phyloP scores from a whole-genome alignment of 2,888 invertebrate genomes.

The Cyclophora punctaria region DNA sequence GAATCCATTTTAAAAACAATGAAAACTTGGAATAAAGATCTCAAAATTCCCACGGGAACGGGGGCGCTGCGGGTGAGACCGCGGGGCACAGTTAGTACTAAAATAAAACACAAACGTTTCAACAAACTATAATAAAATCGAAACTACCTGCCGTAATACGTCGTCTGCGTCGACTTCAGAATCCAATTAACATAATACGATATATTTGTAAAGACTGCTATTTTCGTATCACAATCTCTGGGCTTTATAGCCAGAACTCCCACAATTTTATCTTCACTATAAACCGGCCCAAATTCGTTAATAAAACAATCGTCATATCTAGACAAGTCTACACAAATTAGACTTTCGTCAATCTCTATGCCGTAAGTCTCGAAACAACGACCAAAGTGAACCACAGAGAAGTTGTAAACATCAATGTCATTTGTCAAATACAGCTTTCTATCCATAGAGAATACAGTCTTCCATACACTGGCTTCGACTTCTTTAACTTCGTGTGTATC shows the following conservation, averaged over 20 bases:
- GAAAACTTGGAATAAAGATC: too few relatives aligned
- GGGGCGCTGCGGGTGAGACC: too few relatives aligned
- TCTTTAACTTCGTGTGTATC: constrained; percentile 21
- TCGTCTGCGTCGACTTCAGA: constrained; percentile 25
- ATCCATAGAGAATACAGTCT: constrained; percentile 55
- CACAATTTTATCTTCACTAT: constrained; percentile 37
- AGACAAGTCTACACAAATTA: constrained; percentile 50
- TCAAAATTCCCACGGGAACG: too few relatives aligned
- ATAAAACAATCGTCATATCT: constrained; percentile 51
- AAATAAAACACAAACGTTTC: too few relatives aligned
- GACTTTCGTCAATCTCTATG: constrained; percentile 34
- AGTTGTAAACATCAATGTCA: constrained; percentile 38
- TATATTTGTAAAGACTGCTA: constrained; percentile 37
- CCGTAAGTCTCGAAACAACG: constrained; percentile 47
- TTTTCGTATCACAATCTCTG: constrained; percentile 39
- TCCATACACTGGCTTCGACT: constrained; percentile 50
- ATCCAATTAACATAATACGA: constrained; percentile 34
- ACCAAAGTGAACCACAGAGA: constrained; percentile 20
- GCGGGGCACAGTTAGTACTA: too few relatives aligned
- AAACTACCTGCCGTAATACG: constrained; percentile 19
- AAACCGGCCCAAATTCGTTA: constrained; percentile 59
- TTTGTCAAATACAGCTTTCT: constrained; percentile 50
- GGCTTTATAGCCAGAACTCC: constrained; percentile 48
- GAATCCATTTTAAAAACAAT: too few relatives aligned
- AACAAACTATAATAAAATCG: too few relatives aligned